phyloP scores from a whole-genome alignment of 2,888 invertebrate species.

The Dynastes tityus region DNA sequence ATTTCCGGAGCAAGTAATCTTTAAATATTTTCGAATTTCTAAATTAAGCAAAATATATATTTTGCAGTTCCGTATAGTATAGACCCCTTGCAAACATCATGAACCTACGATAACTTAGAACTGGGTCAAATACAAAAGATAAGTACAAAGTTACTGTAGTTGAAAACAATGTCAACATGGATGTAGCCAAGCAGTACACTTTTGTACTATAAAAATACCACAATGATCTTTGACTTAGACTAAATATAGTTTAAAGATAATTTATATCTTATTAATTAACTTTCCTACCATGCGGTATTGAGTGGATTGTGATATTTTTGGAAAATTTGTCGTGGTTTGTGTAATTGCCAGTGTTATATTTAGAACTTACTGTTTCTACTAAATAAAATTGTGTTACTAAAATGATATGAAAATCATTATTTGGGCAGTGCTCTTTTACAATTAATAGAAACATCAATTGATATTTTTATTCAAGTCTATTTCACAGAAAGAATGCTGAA shows the following conservation, averaged over 20 bases:
- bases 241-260: slow-evolving; percentile 15
- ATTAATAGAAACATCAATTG: not conserved
- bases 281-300: not conserved
- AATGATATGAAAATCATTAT: slow-evolving; percentile 2
- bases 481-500: no score
- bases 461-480: not conserved
- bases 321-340: not conserved
- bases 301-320: slow-evolving; percentile 3
- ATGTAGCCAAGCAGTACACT: not conserved
- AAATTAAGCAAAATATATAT: no score
- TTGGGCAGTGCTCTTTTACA: not conserved
- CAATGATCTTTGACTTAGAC: slow-evolving; percentile 18
- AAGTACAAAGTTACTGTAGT: not conserved
- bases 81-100: no score
- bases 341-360: not conserved
- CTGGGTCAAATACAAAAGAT: slow-evolving; percentile 8
- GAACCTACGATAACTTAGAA: not conserved
- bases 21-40: no score
- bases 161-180: not conserved
- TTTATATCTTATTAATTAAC: not conserved
- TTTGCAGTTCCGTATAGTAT: no score
- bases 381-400: not conserved
- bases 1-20: no score
- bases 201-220: slow-evolving; percentile 16
- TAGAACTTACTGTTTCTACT: not conserved